phyloP scores from a whole-genome alignment of 2,797 vertebrate species.

The Sus cebifrons region DNA sequence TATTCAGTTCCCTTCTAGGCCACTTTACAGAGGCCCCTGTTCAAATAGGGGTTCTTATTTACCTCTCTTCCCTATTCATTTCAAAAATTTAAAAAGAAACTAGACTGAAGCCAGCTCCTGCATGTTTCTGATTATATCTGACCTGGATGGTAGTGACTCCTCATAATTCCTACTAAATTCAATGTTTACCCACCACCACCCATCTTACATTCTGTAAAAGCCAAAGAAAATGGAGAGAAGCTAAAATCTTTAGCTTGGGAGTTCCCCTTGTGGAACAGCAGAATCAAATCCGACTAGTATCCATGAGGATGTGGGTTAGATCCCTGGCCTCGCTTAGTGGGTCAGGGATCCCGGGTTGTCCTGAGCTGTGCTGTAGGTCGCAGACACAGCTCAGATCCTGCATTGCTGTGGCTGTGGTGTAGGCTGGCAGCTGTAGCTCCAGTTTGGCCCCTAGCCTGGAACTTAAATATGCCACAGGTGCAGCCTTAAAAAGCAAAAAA shows the following conservation, averaged over 20 bases:
- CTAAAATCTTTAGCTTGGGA: not conserved
- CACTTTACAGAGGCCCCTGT: not conserved
- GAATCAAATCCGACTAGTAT: too few species aligned
- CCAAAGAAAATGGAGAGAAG: not conserved
- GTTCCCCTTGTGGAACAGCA: too few species aligned
- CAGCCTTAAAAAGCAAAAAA: too few species aligned
- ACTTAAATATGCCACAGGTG: too few species aligned
- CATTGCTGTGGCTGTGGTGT: too few species aligned
- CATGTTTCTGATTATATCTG: not conserved
- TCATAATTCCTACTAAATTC: not conserved
- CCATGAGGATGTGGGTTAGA: too few species aligned
- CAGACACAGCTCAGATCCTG: too few species aligned
- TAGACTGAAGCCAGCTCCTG: not conserved
- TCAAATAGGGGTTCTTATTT: not conserved
- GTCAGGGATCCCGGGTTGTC: too few species aligned
- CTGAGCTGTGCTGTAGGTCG: too few species aligned
- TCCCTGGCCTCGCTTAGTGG: too few species aligned
- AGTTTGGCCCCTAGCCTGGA: too few species aligned
- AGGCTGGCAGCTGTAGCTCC: too few species aligned
- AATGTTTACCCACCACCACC: not conserved
- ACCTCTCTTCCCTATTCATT: not conserved
- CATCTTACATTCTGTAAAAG: not conserved
- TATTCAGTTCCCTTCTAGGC: not conserved
- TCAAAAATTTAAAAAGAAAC: not conserved
- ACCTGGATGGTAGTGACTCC: not conserved